A percentile compares a stretch with the other conserved stretches of the same genome.
Conservation (phyloP, 2,113 vertebrate genomes). For the Oenanthe melanoleuca region DNA sequence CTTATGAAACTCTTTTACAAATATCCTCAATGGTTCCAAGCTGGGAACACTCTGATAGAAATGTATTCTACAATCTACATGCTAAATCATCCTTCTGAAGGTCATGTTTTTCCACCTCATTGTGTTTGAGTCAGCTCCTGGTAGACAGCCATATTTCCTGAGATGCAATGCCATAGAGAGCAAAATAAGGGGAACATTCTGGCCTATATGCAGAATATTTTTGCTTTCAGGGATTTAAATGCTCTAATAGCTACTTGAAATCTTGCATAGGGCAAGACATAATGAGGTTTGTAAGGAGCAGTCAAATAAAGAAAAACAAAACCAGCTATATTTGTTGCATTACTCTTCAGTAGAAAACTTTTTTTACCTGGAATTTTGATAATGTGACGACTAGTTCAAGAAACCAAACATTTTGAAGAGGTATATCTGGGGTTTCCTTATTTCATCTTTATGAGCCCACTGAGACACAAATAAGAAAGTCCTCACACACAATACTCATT, state of each 20-base stretch:
- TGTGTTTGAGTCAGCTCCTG: conserved; percentile 47
- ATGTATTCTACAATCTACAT: conserved; percentile 35
- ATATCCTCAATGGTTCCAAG: background rate
- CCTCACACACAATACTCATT: background rate
- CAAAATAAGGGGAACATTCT: background rate
- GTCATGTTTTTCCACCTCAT: conserved; percentile 64
- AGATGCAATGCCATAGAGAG: background rate
- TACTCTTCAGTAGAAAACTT: background rate
- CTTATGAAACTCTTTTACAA: background rate
- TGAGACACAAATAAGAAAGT: background rate
- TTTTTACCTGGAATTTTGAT: background rate
- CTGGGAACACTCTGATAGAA: conserved; percentile 14
- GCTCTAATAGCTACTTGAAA: background rate
- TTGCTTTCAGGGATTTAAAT: conserved; percentile 33
- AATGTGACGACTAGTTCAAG: background rate
- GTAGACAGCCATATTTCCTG: conserved; percentile 48
- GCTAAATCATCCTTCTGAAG: conserved; percentile 56
- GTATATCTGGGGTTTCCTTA: background rate
- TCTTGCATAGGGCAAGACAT: background rate
- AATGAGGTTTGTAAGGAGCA: background rate
- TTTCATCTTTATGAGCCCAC: background rate
- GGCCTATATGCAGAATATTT: background rate
- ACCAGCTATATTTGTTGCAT: background rate
- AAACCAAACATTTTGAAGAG: background rate
- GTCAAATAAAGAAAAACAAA: background rate